Evolutionary conservation across 2,113 vertebrate species (phyloP), one percentile per base, ranked within the genome.

Genomic region (Steatornis caripensis): DNA sequence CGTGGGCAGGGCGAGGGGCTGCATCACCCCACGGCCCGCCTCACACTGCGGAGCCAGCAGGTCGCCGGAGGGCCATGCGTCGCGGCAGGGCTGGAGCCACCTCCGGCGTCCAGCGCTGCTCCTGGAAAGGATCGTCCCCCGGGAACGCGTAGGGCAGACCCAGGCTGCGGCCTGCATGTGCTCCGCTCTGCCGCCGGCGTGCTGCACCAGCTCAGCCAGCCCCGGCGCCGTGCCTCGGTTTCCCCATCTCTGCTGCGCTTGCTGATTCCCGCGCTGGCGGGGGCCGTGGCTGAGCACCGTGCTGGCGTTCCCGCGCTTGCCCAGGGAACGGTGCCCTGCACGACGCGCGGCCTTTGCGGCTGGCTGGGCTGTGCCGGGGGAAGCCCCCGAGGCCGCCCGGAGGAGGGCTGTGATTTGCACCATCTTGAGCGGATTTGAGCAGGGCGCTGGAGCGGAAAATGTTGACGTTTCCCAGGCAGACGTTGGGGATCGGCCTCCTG

Each of bases 401-500:
- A 32, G 60, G 30, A 29, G 34, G 77, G 74, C 85, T 55, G 80
- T 6, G 45, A 87, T 81, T 91, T 80, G 95, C 96, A 97, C 91
- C 96, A 89, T 97, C 93, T 96, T 96, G 95, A 94, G 87, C 55
- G 4, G 93, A 78, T 94, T 10, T 53, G 92, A 90, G 92, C 85
- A 1, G 94, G 94, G 92, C 58, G 37, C 90, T 34, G 94, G 94
- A 93, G 95, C 8, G 12, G 95, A 95, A 95, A 88, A 80, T 11
- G 60, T 24, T 96, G 96, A 89, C 95, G 89, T 94, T 96, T 97
- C 87, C 81, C 93, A 45, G 90, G 93, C 96, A 94, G 96, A 91
- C 92, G 69, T 7, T 49, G 87, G 92, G 96, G 92, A 84, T 91
- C 81, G 0, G 77, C 72, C 87, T 95, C 76, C 91, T 57, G 69